A percentile compares a stretch with the other conserved stretches of the same genome.
Conservation (phyloP, 2,888 invertebrate genomes). For the Tetropium fuscum region DNA sequence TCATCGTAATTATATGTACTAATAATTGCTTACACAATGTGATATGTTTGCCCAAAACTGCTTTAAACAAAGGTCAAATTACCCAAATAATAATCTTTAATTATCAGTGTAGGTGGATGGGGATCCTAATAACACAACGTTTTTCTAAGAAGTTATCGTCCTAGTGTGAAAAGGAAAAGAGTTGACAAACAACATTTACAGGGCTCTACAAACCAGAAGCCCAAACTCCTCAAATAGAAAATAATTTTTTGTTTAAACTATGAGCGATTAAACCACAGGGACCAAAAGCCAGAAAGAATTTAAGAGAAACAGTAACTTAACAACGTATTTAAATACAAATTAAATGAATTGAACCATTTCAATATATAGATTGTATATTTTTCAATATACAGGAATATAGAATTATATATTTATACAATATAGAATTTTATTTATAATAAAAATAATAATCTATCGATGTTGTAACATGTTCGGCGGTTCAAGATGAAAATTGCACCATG, state of each 20-base stretch:
- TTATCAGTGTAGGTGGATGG: conserved; percentile 37
- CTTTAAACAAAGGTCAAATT: conserved; percentile 46
- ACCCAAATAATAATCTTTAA: conserved; percentile 41
- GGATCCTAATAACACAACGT: conserved; percentile 21
- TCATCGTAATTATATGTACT: conserved; percentile 21
- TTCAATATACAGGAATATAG: too few relatives aligned
- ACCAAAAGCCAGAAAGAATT: too few relatives aligned
- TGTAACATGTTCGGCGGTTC: too few relatives aligned
- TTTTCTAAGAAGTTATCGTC: conserved; percentile 34
- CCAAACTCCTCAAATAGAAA: conserved; percentile 17
- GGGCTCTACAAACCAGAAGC: conserved; percentile 36
- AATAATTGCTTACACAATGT: conserved; percentile 22
- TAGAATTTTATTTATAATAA: too few relatives aligned
- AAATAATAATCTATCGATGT: too few relatives aligned
- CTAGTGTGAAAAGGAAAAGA: conserved; percentile 43
- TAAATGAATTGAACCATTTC: too few relatives aligned
- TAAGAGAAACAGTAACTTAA: too few relatives aligned
- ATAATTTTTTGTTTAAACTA: conserved; percentile 19
- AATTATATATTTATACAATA: too few relatives aligned
- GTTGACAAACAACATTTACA: conserved; percentile 45
- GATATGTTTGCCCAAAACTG: conserved; percentile 27
- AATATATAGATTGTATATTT: not conserved
- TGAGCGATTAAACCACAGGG: conserved; percentile 2
- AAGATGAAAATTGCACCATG: too few relatives aligned
- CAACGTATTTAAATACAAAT: too few relatives aligned